Evolutionary conservation across 1,140 invertebrate species (phyloP).

Genomic region (Apocrypta bakeri): DNA sequence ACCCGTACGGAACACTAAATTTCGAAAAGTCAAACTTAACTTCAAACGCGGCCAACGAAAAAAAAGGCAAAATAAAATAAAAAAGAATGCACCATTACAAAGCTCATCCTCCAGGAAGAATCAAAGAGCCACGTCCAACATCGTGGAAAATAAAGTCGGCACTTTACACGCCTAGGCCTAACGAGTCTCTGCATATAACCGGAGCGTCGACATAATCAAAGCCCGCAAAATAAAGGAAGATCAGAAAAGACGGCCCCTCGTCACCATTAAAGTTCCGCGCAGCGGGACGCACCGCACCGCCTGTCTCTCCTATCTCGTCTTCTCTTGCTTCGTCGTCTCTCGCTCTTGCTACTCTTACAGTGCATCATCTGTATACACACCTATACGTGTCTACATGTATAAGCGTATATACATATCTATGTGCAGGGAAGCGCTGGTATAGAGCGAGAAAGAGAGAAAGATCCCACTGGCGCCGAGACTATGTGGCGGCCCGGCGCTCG

Average conservation of each 20-base stretch:
- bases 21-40: no score
- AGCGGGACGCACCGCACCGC: slow-evolving; percentile 5
- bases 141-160: slow-evolving; percentile 17
- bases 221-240: slow-evolving; percentile 44
- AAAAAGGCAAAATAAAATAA: no score
- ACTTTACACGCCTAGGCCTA: slow-evolving; percentile 5
- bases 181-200: slow-evolving; percentile 15
- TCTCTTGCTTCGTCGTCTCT: background rate
- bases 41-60: no score
- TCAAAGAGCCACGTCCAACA: no score
- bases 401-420: no score
- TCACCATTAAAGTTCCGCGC: slow-evolving; percentile 38
- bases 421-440: no score
- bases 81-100: no score
- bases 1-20: no score
- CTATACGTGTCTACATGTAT: no score
- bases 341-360: background rate
- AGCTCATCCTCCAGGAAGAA: no score
- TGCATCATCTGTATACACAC: background rate
- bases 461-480: slow-evolving; percentile 13
- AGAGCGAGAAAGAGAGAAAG: background rate
- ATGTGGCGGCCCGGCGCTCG: background rate
- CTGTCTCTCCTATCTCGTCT: background rate
- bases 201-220: slow-evolving; percentile 38
- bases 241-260: slow-evolving; percentile 40